Conservation (phyloP, 2,113 vertebrate species). For the Sigmodon hispidus region DNA sequence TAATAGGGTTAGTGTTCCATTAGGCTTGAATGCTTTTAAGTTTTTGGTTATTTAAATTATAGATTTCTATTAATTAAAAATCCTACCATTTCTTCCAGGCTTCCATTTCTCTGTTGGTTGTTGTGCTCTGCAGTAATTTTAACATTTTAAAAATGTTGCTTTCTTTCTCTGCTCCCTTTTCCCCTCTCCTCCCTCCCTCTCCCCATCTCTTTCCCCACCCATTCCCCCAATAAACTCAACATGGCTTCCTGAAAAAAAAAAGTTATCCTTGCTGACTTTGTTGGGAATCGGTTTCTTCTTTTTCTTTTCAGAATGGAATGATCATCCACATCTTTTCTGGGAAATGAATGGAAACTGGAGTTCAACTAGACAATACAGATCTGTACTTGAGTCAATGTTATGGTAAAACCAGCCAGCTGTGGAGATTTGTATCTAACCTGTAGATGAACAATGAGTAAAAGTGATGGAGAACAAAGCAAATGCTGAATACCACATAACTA, state of each 20-base stretch:
- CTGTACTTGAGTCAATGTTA: slow-evolving; percentile 86
- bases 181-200: too few species aligned
- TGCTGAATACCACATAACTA: background rate
- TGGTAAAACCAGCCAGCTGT: slow-evolving; percentile 87
- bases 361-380: slow-evolving; percentile 78
- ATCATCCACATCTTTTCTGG: slow-evolving; percentile 90
- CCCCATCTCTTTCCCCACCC: too few species aligned
- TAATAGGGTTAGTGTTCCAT: background rate
- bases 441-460: slow-evolving; percentile 81
- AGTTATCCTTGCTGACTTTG: background rate
- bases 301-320: slow-evolving; percentile 86
- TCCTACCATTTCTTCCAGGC: background rate
- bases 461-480: background rate
- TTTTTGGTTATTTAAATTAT: background rate
- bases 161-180: too few species aligned
- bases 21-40: background rate
- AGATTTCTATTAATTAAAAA: slow-evolving; percentile 23
- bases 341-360: slow-evolving; percentile 90
- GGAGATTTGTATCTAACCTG: slow-evolving; percentile 86
- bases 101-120: background rate
- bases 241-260: too few species aligned
- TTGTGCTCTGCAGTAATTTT: background rate
- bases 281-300: background rate
- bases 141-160: too few species aligned
- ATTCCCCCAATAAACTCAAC: too few species aligned